Conservation (phyloP, 2,797 vertebrate species). For the Tapirus indicus region DNA sequence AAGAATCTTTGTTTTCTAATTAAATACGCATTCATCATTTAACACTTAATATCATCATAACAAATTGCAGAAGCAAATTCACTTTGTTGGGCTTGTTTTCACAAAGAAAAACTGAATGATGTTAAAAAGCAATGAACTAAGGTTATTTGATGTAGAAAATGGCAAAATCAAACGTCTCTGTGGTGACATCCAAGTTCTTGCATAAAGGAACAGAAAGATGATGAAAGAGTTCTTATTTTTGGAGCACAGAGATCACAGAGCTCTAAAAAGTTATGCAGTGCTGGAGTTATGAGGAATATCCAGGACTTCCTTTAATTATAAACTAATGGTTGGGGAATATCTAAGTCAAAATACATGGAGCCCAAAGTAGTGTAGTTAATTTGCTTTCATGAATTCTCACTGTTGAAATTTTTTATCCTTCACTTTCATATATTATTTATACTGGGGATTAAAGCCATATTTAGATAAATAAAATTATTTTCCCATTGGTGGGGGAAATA, state of each 20-base stretch:
- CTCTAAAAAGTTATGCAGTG: not conserved
- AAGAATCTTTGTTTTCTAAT: not conserved
- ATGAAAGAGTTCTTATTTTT: not conserved
- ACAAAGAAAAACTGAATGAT: not conserved
- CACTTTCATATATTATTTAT: not conserved
- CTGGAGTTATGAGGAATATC: not conserved
- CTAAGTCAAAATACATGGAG: not conserved
- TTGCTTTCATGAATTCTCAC: not conserved
- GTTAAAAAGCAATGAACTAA: not conserved
- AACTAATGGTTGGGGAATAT: not conserved
- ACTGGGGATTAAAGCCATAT: not conserved
- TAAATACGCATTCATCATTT: conserved; percentile 16
- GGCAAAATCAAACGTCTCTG: not conserved
- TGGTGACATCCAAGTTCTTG: not conserved
- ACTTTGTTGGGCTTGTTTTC: not conserved
- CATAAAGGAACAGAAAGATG: not conserved
- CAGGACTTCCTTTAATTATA: conserved; percentile 1
- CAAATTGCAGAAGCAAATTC: not conserved
- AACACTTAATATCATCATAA: not conserved
- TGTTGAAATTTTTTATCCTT: not conserved
- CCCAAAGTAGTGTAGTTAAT: not conserved
- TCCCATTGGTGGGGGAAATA: not conserved
- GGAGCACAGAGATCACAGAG: not conserved
- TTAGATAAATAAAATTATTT: not conserved
- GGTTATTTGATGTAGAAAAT: not conserved